Conservation (phyloP, 2,113 vertebrate genomes). For the Podocnemis expansa region DNA sequence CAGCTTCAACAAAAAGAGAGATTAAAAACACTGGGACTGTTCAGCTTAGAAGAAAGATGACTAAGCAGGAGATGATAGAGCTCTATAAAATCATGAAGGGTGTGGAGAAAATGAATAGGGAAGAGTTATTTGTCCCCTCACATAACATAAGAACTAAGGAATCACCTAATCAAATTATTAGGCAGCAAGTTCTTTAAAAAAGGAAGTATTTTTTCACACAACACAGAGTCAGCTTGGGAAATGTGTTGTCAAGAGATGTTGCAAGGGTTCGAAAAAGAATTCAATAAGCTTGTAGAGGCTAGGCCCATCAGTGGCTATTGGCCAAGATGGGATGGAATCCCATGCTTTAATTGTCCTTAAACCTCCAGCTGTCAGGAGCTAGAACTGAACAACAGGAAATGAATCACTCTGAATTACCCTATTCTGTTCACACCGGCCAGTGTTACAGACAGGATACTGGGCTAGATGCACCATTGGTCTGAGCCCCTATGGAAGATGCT, state of each 20-base stretch:
- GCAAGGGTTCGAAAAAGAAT: neutral
- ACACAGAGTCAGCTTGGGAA: neutral
- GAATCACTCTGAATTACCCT: neutral
- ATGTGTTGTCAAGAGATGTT: neutral
- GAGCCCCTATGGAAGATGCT: neutral
- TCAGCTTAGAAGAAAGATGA: neutral
- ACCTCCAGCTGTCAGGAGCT: neutral
- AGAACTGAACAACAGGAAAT: neutral
- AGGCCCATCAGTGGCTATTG: neutral
- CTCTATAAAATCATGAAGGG: neutral
- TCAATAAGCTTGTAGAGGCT: neutral
- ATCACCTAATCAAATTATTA: neutral
- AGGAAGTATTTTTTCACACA: neutral
- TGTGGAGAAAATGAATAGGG: neutral
- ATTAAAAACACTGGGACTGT: neutral
- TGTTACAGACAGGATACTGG: neutral
- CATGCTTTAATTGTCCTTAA: neutral
- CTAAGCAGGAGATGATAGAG: no score
- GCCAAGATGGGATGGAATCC: neutral
- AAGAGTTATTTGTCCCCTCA: neutral
- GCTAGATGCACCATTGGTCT: neutral
- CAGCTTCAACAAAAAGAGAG: no score
- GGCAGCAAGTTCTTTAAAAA: neutral
- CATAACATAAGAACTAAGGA: neutral
- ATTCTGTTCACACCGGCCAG: neutral